Percentiles rank a stretch among this genome's conserved stretches.
Conservation (phyloP, 2,888 invertebrate genomes). For the Drosophila gaucha region DNA sequence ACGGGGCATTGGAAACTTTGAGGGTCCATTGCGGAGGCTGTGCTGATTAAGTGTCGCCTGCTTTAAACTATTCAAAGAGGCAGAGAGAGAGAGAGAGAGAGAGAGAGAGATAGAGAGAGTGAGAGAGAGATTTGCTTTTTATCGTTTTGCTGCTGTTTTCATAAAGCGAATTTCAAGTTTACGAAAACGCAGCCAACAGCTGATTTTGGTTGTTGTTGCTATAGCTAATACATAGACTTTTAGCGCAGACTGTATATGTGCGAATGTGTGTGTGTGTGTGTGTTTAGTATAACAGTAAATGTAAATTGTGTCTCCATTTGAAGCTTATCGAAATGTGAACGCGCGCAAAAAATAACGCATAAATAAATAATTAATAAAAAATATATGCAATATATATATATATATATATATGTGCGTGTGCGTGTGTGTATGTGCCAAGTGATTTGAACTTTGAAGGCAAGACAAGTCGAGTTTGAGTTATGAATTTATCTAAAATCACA, state of each 20-base stretch:
- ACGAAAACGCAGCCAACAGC: constrained; percentile 59
- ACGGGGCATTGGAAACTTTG: constrained; percentile 3
- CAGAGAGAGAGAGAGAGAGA: neutral
- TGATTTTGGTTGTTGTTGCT: constrained; percentile 45
- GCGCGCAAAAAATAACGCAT: constrained; percentile 76
- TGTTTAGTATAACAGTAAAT: constrained; percentile 66
- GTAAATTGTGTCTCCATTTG: constrained; percentile 74
- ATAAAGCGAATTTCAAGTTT: constrained; percentile 63
- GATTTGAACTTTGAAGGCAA: constrained; percentile 81
- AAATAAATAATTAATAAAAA: constrained; percentile 75
- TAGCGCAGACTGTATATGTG: constrained; percentile 3
- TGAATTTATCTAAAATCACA: constrained; percentile 80
- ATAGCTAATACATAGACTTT: constrained; percentile 32
- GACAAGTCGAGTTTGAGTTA: constrained; percentile 77
- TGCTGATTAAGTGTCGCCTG: constrained; percentile 47
- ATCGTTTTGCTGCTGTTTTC: constrained; percentile 46
- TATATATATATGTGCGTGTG: constrained; percentile 2
- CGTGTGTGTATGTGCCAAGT: constrained; percentile 63
- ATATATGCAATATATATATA: constrained; percentile 9
- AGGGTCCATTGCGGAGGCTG: constrained; percentile 30
- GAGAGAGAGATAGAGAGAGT: neutral
- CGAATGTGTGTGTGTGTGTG: constrained; percentile 4
- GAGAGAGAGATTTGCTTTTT: constrained; percentile 17
- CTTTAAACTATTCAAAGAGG: constrained; percentile 23
- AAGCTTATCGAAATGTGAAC: constrained; percentile 74